phyloP scores from a whole-genome alignment of 2,888 invertebrate genomes.

The Koerneria pararmatus region DNA sequence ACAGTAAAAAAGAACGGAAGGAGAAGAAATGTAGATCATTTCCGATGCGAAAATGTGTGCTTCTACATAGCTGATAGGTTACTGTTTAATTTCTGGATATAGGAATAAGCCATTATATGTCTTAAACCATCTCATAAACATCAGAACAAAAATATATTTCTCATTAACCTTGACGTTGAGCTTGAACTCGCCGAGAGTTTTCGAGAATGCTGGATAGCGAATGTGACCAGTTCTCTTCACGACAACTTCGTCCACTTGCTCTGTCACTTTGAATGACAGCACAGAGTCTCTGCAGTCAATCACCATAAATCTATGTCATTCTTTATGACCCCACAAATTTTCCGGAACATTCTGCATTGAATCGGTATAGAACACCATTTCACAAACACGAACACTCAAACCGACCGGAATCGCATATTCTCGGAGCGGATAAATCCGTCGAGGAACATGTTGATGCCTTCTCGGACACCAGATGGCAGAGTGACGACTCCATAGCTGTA shows the following conservation, averaged over 20 bases:
- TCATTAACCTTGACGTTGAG: slow-evolving; percentile 71
- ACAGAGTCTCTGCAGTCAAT: slow-evolving; percentile 72
- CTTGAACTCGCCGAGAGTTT: slow-evolving; percentile 69
- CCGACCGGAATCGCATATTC: slow-evolving; percentile 84
- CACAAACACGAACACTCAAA: not conserved
- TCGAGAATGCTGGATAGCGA: slow-evolving; percentile 82
- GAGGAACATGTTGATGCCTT: slow-evolving; percentile 99
- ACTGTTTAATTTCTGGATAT: no score
- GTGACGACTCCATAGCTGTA: slow-evolving; percentile 99
- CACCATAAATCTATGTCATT: no score
- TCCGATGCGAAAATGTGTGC: no score
- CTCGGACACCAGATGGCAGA: slow-evolving; percentile 97
- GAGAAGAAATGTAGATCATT: no score
- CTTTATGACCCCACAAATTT: no score
- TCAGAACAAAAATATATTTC: no score
- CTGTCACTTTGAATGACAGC: slow-evolving; percentile 93
- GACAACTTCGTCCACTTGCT: slow-evolving; percentile 94
- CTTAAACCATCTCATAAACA: no score
- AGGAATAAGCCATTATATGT: no score
- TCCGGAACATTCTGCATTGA: not conserved
- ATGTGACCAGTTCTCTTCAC: slow-evolving; percentile 63
- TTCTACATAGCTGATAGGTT: no score
- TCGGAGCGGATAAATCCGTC: slow-evolving; percentile 99
- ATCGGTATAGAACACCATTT: not conserved
- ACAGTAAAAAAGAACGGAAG: no score